Evolutionary conservation across 2,113 vertebrate genomes (phyloP), one percentile per base, ranked within the genome.

Genomic region (Oncorhynchus tshawytscha): DNA sequence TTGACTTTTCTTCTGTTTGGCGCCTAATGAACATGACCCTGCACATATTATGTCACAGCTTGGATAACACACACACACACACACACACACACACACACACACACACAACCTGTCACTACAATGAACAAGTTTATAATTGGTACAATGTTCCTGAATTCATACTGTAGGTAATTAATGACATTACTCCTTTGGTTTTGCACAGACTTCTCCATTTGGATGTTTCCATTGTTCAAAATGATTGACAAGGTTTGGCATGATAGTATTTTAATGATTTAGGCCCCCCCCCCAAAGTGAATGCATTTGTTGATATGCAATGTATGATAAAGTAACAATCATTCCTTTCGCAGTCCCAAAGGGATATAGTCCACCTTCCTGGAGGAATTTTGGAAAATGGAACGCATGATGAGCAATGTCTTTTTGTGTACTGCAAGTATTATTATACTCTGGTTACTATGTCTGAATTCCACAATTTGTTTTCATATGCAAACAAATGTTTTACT

Each of bases 381-480:
- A 16, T 51, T 67, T 74, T 78, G 73, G 76, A 74, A 45, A 39
- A 8, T 57, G 59, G 74, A 48, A 13, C 54, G 85, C 83, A 85
- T 83, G 82, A 73, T 5, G 18, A 20, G 49, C 49, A 22, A 75
- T 11, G 66, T 16, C 71, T 60, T 73, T 31, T 51, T 24, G 67
- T 4, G 29, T 49, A 51, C 71, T 73, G 29, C 25, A 81, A 39
- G 39, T 39, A 34, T 11, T 45, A 39, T 77, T 24, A 65, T 51
- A 18, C 48, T 75, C 71, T 29, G 34, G 1, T 34, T 15, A 34
- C 27, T 72, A 74, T 77, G 76, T 77, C 69, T 72, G 79, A 72
- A n/a, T 73, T 31, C 45, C 75, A 49, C 62, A 76, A 24, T 86
- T 49, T 27, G 39, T 82, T 88, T 86, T 86, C 73, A 77, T 78